Evolutionary conservation across 2,797 vertebrate genomes (phyloP).

Genomic region (Scolopax rusticola): DNA sequence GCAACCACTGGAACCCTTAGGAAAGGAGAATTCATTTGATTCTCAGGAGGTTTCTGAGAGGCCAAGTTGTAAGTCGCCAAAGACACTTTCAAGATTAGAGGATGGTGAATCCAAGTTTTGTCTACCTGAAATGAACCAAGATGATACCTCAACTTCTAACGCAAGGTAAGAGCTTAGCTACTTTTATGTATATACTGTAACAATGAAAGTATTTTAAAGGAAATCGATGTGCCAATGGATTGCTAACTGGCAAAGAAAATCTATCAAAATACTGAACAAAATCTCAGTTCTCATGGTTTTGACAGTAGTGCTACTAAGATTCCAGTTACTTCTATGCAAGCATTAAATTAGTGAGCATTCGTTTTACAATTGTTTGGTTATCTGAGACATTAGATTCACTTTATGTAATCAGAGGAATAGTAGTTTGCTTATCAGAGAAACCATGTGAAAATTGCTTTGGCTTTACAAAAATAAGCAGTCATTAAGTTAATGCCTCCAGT

Average conservation of each 20-base stretch:
- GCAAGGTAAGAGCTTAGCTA: conserved; percentile 51
- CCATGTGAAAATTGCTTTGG: background rate
- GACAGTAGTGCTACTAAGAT: background rate
- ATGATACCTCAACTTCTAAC: conserved; percentile 4
- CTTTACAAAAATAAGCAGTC: background rate
- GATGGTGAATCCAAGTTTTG: background rate
- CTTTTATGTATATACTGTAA: background rate
- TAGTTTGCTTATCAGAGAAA: background rate
- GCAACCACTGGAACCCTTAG: background rate
- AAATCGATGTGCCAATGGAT: background rate
- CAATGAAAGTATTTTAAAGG: background rate
- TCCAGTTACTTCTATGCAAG: background rate
- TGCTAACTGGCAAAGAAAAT: background rate
- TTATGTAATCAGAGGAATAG: background rate
- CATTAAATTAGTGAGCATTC: background rate
- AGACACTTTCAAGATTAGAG: background rate
- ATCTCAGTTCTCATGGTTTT: background rate
- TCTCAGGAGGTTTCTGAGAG: background rate
- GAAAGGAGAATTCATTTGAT: background rate
- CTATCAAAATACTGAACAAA: background rate
- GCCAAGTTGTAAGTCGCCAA: background rate
- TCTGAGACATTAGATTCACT: background rate
- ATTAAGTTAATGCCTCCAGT: background rate
- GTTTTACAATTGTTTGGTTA: background rate
- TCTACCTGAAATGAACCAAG: background rate